Conservation (phyloP, 1,140 invertebrate species). For the Neodiprion fabricii region DNA sequence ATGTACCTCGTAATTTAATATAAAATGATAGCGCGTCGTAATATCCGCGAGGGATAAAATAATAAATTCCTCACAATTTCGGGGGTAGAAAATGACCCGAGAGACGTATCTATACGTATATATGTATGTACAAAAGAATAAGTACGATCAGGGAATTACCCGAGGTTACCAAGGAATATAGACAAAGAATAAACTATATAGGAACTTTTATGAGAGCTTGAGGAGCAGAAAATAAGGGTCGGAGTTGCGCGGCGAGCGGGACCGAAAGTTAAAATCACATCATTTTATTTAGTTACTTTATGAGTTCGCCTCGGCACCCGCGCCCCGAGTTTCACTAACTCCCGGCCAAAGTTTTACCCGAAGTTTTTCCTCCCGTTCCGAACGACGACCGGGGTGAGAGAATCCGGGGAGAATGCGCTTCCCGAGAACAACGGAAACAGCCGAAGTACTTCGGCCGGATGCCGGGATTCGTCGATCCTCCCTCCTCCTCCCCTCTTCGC, state of each 20-base stretch:
- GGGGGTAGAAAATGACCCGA: too few species aligned
- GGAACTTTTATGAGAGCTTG: background rate
- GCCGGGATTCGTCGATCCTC: too few species aligned
- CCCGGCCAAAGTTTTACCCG: background rate
- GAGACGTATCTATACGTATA: too few species aligned
- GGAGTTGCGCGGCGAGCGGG: background rate
- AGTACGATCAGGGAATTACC: too few species aligned
- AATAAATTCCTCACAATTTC: too few species aligned
- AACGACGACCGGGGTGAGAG: background rate
- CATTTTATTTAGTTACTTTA: conserved; percentile 4
- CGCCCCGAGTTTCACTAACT: background rate
- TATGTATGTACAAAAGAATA: too few species aligned
- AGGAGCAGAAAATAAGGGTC: background rate
- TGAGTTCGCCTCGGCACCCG: background rate
- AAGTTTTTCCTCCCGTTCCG: background rate
- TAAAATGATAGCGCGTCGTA: too few species aligned
- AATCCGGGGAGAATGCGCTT: background rate
- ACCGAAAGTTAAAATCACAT: conserved; percentile 1
- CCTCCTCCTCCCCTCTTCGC: too few species aligned
- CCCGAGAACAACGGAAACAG: too few species aligned
- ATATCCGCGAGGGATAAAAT: too few species aligned
- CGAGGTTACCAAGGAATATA: background rate
- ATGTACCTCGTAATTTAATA: too few species aligned
- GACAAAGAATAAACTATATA: background rate
- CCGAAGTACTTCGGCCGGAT: too few species aligned